phyloP scores from a whole-genome alignment of 1,140 invertebrate genomes.

The Conus betulinus region DNA sequence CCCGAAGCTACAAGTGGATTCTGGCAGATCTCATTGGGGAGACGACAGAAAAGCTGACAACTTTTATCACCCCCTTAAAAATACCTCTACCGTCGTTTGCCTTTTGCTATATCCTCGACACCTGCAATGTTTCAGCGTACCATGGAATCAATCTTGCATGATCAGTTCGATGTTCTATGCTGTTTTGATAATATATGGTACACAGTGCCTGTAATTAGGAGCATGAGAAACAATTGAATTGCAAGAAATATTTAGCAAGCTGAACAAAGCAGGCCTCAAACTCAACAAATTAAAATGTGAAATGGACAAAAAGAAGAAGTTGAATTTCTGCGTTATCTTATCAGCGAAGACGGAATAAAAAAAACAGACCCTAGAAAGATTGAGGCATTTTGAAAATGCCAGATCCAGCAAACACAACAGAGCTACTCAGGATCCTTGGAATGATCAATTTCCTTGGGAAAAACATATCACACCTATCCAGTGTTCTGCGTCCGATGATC shows the following conservation, averaged over 20 bases:
- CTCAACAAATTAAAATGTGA: neutral
- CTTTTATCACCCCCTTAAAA: constrained; percentile 77
- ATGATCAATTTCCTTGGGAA: constrained; percentile 72
- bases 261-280: neutral
- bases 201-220: constrained; percentile 15
- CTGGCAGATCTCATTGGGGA: constrained; percentile 91
- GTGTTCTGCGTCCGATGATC: constrained; percentile 27
- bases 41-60: constrained; percentile 84
- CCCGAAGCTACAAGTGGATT: constrained; percentile 80
- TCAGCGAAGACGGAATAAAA: constrained; percentile 19
- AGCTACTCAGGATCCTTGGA: constrained; percentile 53
- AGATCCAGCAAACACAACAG: constrained; percentile 35
- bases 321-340: neutral
- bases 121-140: constrained; percentile 42
- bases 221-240: too few species aligned
- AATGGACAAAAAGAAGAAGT: neutral
- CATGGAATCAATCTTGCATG: constrained; percentile 40
- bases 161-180: constrained; percentile 25
- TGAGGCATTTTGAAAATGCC: constrained; percentile 43
- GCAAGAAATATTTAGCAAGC: constrained; percentile 20
- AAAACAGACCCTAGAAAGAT: constrained; percentile 7
- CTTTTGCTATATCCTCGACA: constrained; percentile 46
- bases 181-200: constrained; percentile 45
- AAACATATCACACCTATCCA: constrained; percentile 47
- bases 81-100: constrained; percentile 39